Base-by-base conservation (phyloP, 2,797 vertebrate genomes). In the Eidolon dupreanum region DNA sequence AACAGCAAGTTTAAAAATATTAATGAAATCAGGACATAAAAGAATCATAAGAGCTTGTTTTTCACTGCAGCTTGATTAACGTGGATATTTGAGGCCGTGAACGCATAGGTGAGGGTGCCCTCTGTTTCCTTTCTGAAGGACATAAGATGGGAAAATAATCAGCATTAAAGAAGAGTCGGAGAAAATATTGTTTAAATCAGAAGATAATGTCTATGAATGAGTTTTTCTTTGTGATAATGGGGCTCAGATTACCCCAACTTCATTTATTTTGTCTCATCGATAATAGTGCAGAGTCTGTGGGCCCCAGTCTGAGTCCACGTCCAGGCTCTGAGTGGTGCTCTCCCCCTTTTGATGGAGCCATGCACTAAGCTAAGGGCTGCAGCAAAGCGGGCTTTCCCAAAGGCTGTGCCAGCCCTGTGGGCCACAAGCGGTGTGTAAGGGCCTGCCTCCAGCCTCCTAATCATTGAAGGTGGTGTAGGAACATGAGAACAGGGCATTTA, bases 21-120 rank as follows among this genome's bases (percentile, higher is more conserved):
- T 95, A 93, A 93, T 95, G 74, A 93, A 96, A 94, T 93, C 78
- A 94, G 95, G 96, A 88, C 89, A 94, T 46, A 51, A 82, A 88
- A 57, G 51, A 89, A 65, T 78, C 68, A 24, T 24, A 36, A 36
- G 49, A 84, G 63, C 49, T 88, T 81, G 53, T 51, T 93, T 91
- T 38, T 51, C 57, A 49, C 38, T 22, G 43, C 55, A 86, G 51
- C 55, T 68, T 59, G 41, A 75, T 63, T 33, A 46, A 43, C 26
- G 57, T 53, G 55, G 53, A 22, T 79, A 65, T 65, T 41, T 26
- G 61, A 87, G 55, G 70, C 63, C 82, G 28, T 43, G 74, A 89
- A 51, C 3, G 12, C 75, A 65, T 31, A 22, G 8, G 31, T 71
- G 46, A 90, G 70, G 36, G 41, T 77, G 41, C 65, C 28, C 46